Evolutionary conservation across 2,888 invertebrate genomes (phyloP).

Genomic region (Meteorus cinctellus): DNA sequence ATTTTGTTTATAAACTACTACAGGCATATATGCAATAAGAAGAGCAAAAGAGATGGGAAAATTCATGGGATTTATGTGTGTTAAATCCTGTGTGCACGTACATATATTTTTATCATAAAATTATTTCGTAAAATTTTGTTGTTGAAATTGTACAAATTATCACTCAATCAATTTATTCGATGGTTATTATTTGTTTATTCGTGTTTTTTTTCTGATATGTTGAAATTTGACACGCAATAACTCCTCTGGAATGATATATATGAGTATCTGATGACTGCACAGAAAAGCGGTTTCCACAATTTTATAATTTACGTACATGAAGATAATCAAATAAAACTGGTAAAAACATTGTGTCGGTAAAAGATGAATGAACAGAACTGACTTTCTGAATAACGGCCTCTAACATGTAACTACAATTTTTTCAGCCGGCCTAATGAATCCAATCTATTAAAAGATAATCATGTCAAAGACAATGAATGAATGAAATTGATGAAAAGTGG

Average conservation of each 20-base stretch:
- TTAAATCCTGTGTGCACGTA: constrained; percentile 32
- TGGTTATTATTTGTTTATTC: constrained; percentile 9
- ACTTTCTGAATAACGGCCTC: no score
- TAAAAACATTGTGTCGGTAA: no score
- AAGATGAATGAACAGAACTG: no score
- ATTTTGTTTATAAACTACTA: constrained; percentile 58
- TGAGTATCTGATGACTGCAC: not conserved
- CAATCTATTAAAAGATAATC: no score
- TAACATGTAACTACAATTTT: no score
- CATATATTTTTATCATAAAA: constrained; percentile 1
- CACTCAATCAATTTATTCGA: constrained; percentile 16
- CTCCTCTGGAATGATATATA: not conserved
- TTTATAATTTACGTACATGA: no score
- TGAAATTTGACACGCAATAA: not conserved
- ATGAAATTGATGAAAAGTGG: no score
- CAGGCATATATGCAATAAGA: constrained; percentile 38
- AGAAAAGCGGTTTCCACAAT: no score
- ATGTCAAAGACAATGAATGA: no score
- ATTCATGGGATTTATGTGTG: constrained; percentile 46
- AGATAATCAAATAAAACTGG: no score
- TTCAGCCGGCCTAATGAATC: no score
- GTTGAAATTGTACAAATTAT: constrained; percentile 18
- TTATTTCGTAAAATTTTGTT: constrained; percentile 7
- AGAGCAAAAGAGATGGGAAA: constrained; percentile 41
- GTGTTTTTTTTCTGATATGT: not conserved